Evolutionary conservation across 2,888 invertebrate species (phyloP).

Genomic region (Scotopteryx bipunctaria): DNA sequence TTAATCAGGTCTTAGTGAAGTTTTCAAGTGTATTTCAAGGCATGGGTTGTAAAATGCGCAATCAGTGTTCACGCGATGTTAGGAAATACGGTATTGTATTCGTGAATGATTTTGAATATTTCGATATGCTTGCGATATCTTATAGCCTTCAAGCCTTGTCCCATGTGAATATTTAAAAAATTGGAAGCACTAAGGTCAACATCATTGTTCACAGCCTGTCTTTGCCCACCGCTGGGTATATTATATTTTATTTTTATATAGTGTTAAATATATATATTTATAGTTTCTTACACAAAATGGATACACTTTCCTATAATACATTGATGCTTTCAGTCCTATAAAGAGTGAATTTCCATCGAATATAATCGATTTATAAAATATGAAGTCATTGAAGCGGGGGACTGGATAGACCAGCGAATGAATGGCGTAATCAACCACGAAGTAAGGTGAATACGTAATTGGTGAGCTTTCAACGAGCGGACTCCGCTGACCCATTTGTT

Average conservation of each 20-base stretch:
- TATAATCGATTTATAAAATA: not conserved
- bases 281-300: too few relatives aligned
- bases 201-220: too few relatives aligned
- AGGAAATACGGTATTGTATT: conserved; percentile 25
- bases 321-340: too few relatives aligned
- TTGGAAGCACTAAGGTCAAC: too few relatives aligned
- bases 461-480: conserved; percentile 43
- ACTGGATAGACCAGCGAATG: conserved; percentile 35
- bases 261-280: too few relatives aligned
- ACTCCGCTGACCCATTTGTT: conserved; percentile 46
- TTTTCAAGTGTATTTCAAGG: conserved; percentile 26
- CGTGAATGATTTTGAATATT: conserved; percentile 14
- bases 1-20: conserved; percentile 18
- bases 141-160: not conserved
- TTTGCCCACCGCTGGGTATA: too few relatives aligned
- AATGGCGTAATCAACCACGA: conserved; percentile 52
- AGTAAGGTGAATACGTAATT: conserved; percentile 50
- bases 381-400: conserved; percentile 11
- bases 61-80: conserved; percentile 25
- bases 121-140: conserved; percentile 20
- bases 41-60: conserved; percentile 16
- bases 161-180: conserved; percentile 12
- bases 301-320: too few relatives aligned
- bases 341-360: too few relatives aligned
- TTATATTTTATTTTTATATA: not conserved